Evolutionary conservation across 2,113 vertebrate species (phyloP).

Genomic region (Nothoprocta perdicaria): DNA sequence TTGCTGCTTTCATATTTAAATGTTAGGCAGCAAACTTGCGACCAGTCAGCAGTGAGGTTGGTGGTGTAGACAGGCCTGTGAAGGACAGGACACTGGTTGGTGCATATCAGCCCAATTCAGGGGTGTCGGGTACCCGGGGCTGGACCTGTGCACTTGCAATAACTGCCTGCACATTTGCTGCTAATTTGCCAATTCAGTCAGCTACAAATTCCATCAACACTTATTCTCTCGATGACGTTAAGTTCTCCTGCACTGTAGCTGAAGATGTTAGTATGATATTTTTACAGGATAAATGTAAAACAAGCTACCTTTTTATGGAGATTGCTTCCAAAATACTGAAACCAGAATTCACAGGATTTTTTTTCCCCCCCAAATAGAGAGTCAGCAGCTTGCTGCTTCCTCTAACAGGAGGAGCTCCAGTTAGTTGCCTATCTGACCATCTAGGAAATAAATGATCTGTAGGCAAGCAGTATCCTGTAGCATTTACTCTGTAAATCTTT

Average conservation of each 20-base stretch:
- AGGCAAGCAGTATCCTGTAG: neutral
- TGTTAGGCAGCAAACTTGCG: constrained; percentile 1
- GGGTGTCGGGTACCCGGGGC: neutral
- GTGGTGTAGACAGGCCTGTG: neutral
- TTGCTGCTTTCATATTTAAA: neutral
- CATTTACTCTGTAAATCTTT: neutral
- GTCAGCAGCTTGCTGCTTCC: neutral
- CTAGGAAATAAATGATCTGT: neutral
- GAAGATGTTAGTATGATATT: neutral
- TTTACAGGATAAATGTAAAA: neutral
- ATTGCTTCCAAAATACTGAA: neutral
- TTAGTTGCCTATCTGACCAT: neutral
- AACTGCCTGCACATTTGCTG: neutral
- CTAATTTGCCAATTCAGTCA: neutral
- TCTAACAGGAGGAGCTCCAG: neutral
- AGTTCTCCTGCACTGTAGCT: neutral
- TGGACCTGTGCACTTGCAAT: neutral
- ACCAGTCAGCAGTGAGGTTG: neutral
- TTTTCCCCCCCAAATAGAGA: neutral
- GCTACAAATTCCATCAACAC: neutral
- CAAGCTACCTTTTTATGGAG: neutral
- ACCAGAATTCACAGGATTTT: neutral
- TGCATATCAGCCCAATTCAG: neutral
- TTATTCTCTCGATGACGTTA: neutral
- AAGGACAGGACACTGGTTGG: neutral